Evolutionary conservation across 1,140 invertebrate species (phyloP).

Genomic region (Chrysopa pallens): DNA sequence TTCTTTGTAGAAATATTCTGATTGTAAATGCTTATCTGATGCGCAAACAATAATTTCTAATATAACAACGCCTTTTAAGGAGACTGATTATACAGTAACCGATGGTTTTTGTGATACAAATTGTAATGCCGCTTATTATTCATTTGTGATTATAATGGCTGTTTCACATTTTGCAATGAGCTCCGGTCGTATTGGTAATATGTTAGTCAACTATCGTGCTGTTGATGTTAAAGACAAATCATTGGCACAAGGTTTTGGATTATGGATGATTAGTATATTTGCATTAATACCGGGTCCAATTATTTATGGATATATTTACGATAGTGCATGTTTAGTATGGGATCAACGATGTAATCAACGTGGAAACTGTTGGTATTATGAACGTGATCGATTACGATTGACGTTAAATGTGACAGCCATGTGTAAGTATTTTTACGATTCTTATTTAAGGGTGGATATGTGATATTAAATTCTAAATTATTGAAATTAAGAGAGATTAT

Average conservation of each 20-base stretch:
- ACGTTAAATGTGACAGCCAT: slow-evolving; percentile 34
- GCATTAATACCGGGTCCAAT: slow-evolving; percentile 47
- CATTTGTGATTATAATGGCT: slow-evolving; percentile 27
- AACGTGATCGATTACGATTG: slow-evolving; percentile 35
- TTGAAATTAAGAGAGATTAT: too few relatives aligned
- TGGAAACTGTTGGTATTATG: slow-evolving; percentile 45
- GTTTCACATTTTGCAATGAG: slow-evolving; percentile 33
- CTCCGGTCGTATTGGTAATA: slow-evolving; percentile 39
- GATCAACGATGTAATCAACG: slow-evolving; percentile 36
- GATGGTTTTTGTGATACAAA: slow-evolving; percentile 31
- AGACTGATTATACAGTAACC: slow-evolving; percentile 14
- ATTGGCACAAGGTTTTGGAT: slow-evolving; percentile 39
- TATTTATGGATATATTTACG: slow-evolving; percentile 42
- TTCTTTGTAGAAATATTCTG: too few relatives aligned
- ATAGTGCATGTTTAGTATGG: slow-evolving; percentile 43
- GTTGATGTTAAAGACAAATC: slow-evolving; percentile 40
- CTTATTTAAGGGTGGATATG: too few relatives aligned
- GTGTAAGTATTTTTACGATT: too few relatives aligned
- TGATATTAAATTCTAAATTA: too few relatives aligned
- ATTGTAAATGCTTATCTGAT: too few relatives aligned
- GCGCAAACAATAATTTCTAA: too few relatives aligned
- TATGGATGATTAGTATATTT: slow-evolving; percentile 43
- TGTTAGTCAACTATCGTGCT: slow-evolving; percentile 39
- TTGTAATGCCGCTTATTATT: slow-evolving; percentile 24
- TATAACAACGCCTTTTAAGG: slow-evolving; percentile 1